Evolutionary conservation across 2,113 vertebrate genomes (phyloP), one percentile per base, ranked within the genome.

Genomic region (Solea senegalensis): DNA sequence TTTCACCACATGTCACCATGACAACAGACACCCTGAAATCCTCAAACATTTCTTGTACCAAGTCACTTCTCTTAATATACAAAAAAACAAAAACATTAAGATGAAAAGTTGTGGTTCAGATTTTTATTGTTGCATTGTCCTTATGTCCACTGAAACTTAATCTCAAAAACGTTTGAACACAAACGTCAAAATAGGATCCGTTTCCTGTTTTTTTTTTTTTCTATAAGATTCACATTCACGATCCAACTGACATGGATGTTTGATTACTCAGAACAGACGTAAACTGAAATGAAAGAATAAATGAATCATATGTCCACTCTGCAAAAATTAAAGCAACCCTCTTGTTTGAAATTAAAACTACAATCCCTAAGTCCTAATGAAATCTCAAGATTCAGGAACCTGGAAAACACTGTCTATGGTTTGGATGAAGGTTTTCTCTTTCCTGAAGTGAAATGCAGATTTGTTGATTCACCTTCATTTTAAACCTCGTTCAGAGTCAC

Each of bases 401-500:
- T 28, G 6, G 1, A 54, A 34, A 34, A 34, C 34, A 34, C 34
- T 34, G 34, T 34, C 2, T 21, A 21, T 21, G 21, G 34, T 4
- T 3, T 34, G 34, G 34, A 6, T 3, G 34, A 34, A 9, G 44
- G 12, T 2, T 45, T 3, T 45, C 8, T 45, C 12, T 45, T 10
- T 45, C 44, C 12, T 45, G 3, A 10, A 9, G 9, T 45, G 16
- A 59, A 71, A 46, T 26, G 50, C 1, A 9, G 50, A 28, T 72
- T 62, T 3, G 40, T 57, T 1, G 4, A 49, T 52, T 68, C 48
- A 5, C n/a, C 28, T 13, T 77, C 66, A 5, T 61, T 28, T 49
- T 57, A 41, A 52, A 69, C 68, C 81, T 81, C 51, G 50, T 69
- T 79, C 64, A 28, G 16, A 60, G 63, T 59, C 63, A 10, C 53